Conservation (phyloP, 2,888 invertebrate genomes). For the Megalurothrips usitatus region DNA sequence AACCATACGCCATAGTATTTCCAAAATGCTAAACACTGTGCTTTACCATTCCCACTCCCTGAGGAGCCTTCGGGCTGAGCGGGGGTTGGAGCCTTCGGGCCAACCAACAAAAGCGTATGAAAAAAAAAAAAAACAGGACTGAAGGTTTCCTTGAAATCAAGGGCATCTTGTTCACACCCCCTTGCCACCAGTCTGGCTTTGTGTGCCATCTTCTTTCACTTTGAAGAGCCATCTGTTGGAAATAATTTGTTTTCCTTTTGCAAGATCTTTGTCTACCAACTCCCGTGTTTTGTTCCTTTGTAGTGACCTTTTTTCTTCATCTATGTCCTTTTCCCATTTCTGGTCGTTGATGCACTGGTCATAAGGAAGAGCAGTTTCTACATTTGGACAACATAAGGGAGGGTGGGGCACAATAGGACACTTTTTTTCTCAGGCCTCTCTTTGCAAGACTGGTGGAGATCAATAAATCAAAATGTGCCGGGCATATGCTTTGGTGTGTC, state of each 20-base stretch:
- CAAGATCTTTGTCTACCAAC: background rate
- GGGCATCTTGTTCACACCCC: slow-evolving; percentile 29
- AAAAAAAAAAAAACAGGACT: too few relatives aligned
- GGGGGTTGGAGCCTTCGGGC: too few relatives aligned
- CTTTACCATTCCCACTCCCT: too few relatives aligned
- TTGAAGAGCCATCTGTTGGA: slow-evolving; percentile 32
- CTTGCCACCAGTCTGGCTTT: slow-evolving; percentile 32
- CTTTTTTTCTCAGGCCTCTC: too few relatives aligned
- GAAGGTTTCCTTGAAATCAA: slow-evolving; percentile 29
- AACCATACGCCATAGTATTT: too few relatives aligned
- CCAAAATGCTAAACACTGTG: too few relatives aligned
- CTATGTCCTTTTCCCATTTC: background rate
- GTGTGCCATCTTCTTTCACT: slow-evolving; percentile 16
- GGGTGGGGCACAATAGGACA: too few relatives aligned
- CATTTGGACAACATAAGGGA: background rate
- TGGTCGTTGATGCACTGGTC: background rate
- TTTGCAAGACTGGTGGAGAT: too few relatives aligned
- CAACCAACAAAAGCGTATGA: too few relatives aligned
- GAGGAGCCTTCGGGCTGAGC: too few relatives aligned
- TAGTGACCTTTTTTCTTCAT: background rate
- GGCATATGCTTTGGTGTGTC: too few relatives aligned
- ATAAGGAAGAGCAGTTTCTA: background rate
- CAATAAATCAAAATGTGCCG: too few relatives aligned
- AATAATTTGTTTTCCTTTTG: background rate
- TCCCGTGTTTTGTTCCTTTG: slow-evolving; percentile 18